Conservation (phyloP, 2,113 vertebrate species). For the Physeter macrocephalus region DNA sequence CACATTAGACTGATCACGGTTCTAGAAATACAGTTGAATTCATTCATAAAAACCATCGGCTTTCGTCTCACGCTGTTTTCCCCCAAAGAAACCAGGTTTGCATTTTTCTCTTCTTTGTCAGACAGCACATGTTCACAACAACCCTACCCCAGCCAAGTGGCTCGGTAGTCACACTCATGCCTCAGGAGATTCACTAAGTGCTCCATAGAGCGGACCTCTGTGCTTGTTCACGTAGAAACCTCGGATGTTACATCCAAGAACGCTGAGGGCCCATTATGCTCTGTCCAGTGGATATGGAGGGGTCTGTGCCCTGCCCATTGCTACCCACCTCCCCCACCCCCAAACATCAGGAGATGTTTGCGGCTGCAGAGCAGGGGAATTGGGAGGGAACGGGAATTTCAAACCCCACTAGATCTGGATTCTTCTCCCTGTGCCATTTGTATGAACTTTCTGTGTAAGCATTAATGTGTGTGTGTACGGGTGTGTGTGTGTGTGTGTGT, state of each 20-base stretch:
- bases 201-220: background rate
- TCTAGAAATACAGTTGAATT: background rate
- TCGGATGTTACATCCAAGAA: background rate
- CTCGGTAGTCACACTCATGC: background rate
- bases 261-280: background rate
- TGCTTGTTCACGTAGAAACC: background rate
- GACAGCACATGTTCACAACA: background rate
- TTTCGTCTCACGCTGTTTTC: background rate
- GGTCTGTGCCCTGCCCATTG: background rate
- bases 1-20: background rate
- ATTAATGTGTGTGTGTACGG: background rate
- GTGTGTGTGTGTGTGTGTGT: background rate
- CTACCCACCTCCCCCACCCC: background rate
- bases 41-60: background rate
- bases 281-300: background rate
- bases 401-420: background rate
- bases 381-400: background rate
- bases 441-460: background rate
- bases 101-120: background rate
- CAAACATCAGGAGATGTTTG: background rate
- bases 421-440: background rate
- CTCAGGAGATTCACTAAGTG: background rate
- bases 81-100: background rate
- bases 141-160: background rate
- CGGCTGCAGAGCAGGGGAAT: background rate